Percentiles rank a stretch among this genome's conserved stretches.
phyloP scores from a whole-genome alignment of 2,113 vertebrate species.

The Apistogramma diplotaenia region DNA sequence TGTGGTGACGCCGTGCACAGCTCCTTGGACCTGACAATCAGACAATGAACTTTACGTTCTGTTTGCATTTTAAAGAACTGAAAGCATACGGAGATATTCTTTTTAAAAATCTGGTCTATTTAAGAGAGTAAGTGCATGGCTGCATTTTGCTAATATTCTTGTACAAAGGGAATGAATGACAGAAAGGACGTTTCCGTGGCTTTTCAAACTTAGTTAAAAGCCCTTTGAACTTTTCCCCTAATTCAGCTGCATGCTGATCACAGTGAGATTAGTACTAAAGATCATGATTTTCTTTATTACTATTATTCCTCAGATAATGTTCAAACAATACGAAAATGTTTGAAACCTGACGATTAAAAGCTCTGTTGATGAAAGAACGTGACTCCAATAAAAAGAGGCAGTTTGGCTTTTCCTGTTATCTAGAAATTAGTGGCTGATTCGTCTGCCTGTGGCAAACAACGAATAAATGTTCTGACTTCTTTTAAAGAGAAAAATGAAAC shows the following conservation, averaged over 20 bases:
- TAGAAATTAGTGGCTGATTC: neutral
- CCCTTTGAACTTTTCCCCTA: neutral
- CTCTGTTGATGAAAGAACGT: neutral
- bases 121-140: neutral
- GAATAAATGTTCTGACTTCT: neutral
- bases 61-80: neutral
- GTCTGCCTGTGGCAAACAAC: neutral
- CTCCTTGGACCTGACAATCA: conserved; percentile 85
- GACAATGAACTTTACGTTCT: neutral
- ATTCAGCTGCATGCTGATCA: accelerated
- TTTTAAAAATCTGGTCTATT: neutral
- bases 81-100: neutral
- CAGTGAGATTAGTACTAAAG: neutral
- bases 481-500: neutral
- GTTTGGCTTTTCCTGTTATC: neutral
- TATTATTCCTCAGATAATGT: neutral
- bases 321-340: neutral
- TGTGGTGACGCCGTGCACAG: conserved; percentile 91
- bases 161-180: neutral
- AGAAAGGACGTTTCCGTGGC: neutral
- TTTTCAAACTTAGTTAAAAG: neutral
- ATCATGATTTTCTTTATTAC: neutral
- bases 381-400: neutral
- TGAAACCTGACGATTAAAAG: neutral
- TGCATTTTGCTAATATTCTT: accelerated